Conservation (phyloP, 2,113 vertebrate genomes). For the Gorilla gorilla region DNA sequence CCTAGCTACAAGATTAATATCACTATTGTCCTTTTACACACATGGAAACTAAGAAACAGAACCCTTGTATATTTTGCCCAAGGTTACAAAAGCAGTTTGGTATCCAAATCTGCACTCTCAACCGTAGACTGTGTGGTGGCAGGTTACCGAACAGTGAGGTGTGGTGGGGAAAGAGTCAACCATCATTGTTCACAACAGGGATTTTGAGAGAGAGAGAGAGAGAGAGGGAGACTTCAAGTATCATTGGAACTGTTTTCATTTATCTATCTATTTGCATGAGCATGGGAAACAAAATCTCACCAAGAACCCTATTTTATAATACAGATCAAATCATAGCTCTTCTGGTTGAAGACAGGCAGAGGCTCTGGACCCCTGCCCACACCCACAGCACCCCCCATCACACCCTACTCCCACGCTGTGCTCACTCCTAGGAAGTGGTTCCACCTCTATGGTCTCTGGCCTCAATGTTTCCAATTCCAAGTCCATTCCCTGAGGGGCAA, state of each 20-base stretch:
- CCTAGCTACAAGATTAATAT: background rate
- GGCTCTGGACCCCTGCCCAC: background rate
- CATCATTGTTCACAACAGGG: background rate
- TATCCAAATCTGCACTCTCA: background rate
- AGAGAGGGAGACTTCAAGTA: no score
- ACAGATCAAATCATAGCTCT: background rate
- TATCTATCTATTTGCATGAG: background rate
- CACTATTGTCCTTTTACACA: background rate
- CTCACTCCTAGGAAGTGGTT: background rate
- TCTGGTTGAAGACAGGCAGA: background rate
- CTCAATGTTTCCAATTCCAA: background rate
- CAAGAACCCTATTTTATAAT: background rate
- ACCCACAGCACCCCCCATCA: background rate
- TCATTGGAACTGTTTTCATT: background rate
- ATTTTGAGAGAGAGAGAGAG: background rate
- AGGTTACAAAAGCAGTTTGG: background rate
- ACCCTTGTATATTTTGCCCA: background rate
- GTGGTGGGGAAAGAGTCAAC: background rate
- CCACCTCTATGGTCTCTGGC: background rate
- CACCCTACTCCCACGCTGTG: background rate
- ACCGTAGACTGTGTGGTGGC: background rate
- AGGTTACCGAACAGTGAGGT: background rate
- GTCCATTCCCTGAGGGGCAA: background rate
- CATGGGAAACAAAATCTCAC: constrained; percentile 30
- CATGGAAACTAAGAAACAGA: background rate